Base-by-base conservation (phyloP, 2,797 vertebrate species). In the Leuciscus waleckii region DNA sequence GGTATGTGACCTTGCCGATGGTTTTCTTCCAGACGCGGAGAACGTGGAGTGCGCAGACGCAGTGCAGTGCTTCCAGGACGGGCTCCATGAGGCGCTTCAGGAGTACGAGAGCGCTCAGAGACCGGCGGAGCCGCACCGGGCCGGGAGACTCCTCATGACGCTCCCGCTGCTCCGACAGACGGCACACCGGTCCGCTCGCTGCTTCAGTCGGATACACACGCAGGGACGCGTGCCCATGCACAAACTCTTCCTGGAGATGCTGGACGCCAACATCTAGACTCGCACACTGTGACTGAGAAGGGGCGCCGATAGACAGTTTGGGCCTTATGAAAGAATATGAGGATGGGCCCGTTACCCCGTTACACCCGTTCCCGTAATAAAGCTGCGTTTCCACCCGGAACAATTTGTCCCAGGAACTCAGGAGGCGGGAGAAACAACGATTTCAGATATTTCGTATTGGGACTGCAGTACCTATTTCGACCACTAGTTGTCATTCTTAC, bases 171-270 rank as follows among this genome's bases (percentile, higher is more conserved):
- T 95, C 81, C 67, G 95, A 0, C 94, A 95, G 90, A 92, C 93
- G 0, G 94, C 94, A 1, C 81, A 88, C 69, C 83, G 88, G 0
- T 93, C 92, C 0, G 92, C 90, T 1, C 78, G 89, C 82, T 58
- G 77, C 14, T 84, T 95, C 71, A 85, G 92, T 11, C 78, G 88
- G 13, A 89, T 94, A 73, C 93, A 93, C 87, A 87, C 79, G 29
- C 88, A 87, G 4, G 89, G 83, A 16, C 29, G 21, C 5, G 51
- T 95, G 39, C 93, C 95, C 4, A 88, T 95, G 65, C 94, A 94
- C 93, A 94, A 92, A n/a, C 95, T 95, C 76, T 93, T 95, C 76
- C 92, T 95, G 87, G 94, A 95, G 91, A 95, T 95, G 95, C 92
- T 95, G 0, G 92, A 95, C 0, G 92, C 93, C 88, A 94, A 94